Conservation (phyloP, 2,888 invertebrate genomes). For the Lasioglossum calceatum region DNA sequence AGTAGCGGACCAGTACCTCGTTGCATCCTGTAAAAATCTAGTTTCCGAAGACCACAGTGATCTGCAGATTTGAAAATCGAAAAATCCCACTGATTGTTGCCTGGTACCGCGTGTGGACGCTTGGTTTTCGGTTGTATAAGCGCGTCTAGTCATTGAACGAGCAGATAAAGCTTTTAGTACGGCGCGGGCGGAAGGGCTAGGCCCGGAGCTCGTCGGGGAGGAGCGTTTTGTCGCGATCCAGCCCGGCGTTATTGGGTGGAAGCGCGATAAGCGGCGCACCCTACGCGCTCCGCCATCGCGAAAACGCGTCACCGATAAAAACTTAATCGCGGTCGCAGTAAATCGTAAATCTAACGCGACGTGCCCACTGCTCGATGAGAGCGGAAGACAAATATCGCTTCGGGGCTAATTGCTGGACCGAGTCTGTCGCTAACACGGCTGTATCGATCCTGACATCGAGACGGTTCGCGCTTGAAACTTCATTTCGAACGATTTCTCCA, state of each 20-base stretch:
- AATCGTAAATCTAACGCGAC: conserved; percentile 29
- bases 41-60: neutral
- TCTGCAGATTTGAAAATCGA: neutral
- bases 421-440: neutral
- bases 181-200: conserved; percentile 15
- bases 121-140: conserved; percentile 36
- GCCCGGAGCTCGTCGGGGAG: conserved; percentile 6
- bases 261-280: conserved; percentile 64
- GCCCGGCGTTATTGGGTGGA: conserved; percentile 68
- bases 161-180: conserved; percentile 68
- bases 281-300: conserved; percentile 31
- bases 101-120: neutral
- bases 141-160: conserved; percentile 63
- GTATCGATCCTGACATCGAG: neutral
- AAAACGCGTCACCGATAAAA: conserved; percentile 61
- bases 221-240: conserved; percentile 44
- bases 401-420: conserved; percentile 26
- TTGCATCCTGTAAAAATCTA: neutral
- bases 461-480: neutral
- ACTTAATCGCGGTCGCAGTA: conserved; percentile 55
- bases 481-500: neutral
- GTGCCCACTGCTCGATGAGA: neutral
- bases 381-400: conserved; percentile 33
- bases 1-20: neutral
- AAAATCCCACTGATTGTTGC: neutral